These are phyloP conservation scores for Sesamia nonagrioides DNA, from an alignment of 1,140 invertebrate genomes.

Conservation along the genomic window DNA sequence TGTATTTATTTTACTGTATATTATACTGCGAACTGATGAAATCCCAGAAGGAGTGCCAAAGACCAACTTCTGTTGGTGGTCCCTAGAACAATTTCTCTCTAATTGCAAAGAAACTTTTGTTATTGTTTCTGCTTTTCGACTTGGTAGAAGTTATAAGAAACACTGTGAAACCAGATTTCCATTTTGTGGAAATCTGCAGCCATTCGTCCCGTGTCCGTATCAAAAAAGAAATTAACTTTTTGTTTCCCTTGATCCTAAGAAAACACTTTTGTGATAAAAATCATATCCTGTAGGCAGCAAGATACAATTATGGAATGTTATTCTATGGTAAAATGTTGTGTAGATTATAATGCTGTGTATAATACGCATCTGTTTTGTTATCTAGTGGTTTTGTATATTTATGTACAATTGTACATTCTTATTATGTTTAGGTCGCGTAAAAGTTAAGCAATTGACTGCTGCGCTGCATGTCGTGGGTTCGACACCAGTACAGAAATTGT, in stretches of 20 bases:
- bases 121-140: constrained; percentile 65
- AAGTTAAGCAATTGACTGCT: too few species aligned
- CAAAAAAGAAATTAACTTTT: constrained; percentile 9
- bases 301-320: not conserved
- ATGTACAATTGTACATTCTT: too few species aligned
- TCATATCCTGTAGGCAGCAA: not conserved
- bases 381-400: too few species aligned
- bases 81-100: constrained; percentile 63
- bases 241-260: not conserved
- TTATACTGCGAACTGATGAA: constrained; percentile 18
- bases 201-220: constrained; percentile 44
- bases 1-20: constrained; percentile 23
- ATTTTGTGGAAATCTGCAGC: too few species aligned
- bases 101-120: constrained; percentile 74
- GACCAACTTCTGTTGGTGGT: constrained; percentile 55
- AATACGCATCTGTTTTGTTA: too few species aligned
- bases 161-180: constrained; percentile 56
- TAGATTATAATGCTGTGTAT: too few species aligned
- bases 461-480: too few species aligned
- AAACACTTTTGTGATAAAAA: constrained; percentile 32
- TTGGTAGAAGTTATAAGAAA: constrained; percentile 58
- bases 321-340: not conserved
- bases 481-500: too few species aligned
- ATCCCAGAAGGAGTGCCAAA: not conserved
- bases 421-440: too few species aligned